These are phyloP conservation scores for Nymphicus hollandicus DNA, from an alignment of 2,113 vertebrate species.

Conservation along the genomic window DNA sequence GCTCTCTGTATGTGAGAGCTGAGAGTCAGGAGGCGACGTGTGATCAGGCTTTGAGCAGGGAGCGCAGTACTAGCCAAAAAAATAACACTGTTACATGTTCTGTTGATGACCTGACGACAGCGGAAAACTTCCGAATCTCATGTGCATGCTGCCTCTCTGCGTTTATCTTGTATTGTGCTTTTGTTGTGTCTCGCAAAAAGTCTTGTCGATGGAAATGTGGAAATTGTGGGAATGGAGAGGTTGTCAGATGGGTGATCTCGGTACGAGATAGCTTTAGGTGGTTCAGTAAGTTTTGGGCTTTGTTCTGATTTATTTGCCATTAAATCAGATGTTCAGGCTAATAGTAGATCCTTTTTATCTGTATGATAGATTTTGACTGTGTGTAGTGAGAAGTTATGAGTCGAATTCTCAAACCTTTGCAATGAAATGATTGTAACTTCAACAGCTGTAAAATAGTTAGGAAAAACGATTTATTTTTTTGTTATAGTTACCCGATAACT, in stretches of 20 bases:
- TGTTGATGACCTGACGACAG: background rate
- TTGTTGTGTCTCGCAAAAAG: background rate
- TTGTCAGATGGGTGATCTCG: background rate
- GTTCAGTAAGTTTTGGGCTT: background rate
- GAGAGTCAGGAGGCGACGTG: rapidly evolving
- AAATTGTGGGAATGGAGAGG: background rate
- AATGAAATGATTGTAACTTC: background rate
- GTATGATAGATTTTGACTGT: background rate
- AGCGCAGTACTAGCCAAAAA: background rate
- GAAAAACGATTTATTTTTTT: background rate
- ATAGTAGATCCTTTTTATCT: background rate
- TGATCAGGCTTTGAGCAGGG: background rate
- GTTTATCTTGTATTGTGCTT: rapidly evolving
- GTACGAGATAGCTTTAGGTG: background rate
- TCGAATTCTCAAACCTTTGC: background rate
- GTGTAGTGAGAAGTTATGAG: background rate
- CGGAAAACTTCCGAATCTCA: background rate
- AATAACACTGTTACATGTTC: rapidly evolving
- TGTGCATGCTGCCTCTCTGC: background rate
- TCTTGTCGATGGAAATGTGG: background rate
- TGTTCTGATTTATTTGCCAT: background rate
- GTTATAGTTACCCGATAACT: background rate
- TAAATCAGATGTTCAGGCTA: background rate
- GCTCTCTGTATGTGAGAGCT: rapidly evolving
- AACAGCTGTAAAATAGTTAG: background rate